phyloP scores from a whole-genome alignment of 2,113 vertebrate genomes.

The Papio anubis region DNA sequence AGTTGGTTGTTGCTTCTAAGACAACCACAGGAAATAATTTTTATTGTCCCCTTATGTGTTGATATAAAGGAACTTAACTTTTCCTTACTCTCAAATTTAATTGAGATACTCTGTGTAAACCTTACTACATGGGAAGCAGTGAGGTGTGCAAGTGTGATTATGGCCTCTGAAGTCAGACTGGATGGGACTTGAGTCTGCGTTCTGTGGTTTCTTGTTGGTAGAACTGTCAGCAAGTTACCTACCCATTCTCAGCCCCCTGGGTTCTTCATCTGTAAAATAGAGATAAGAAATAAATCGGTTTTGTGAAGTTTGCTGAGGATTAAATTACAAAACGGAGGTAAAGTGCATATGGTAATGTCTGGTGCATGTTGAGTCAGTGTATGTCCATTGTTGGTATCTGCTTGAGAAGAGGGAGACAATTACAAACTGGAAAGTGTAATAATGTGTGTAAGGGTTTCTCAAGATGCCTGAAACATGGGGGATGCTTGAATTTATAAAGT shows the following conservation, averaged over 20 bases:
- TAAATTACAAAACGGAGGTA: background rate
- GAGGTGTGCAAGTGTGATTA: background rate
- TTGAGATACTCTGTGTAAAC: background rate
- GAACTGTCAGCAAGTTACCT: background rate
- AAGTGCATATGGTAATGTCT: background rate
- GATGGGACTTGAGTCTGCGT: background rate
- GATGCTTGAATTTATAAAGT: background rate
- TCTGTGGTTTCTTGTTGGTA: background rate
- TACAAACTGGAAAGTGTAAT: background rate
- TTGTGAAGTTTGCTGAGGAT: background rate
- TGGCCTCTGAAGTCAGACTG: background rate
- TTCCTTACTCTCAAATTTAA: background rate
- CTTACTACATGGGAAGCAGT: background rate
- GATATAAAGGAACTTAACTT: background rate
- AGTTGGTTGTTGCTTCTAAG: background rate
- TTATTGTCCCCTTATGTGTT: background rate
- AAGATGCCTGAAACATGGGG: background rate
- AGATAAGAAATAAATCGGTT: background rate
- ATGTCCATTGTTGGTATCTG: background rate
- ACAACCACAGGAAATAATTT: background rate
- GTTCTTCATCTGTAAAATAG: background rate
- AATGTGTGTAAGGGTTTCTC: background rate
- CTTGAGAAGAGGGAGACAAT: background rate
- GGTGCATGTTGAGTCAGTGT: background rate
- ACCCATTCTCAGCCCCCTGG: background rate